phyloP scores from a whole-genome alignment of 2,888 invertebrate species.

The Limnephilus lunatus region DNA sequence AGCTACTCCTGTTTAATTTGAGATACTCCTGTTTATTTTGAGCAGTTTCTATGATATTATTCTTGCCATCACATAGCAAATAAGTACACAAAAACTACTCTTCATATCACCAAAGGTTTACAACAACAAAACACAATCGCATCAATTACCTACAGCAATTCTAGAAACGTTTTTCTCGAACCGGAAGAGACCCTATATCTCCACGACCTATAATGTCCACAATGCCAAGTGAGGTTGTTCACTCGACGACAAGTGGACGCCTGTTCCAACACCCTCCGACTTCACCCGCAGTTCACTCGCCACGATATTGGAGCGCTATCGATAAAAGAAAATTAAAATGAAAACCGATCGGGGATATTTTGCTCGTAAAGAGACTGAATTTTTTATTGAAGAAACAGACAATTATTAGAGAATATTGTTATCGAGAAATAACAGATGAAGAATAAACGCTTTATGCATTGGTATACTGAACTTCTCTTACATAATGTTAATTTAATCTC shows the following conservation, averaged over 20 bases:
- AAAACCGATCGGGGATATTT: neutral
- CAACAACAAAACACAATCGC: neutral
- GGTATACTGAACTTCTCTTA: no score
- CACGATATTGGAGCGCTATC: neutral
- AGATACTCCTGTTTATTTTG: neutral
- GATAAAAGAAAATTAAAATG: neutral
- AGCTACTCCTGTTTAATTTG: neutral
- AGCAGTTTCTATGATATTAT: no score
- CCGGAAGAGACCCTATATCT: neutral
- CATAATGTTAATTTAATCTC: no score
- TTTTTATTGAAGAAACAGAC: neutral
- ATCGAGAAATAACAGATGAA: neutral
- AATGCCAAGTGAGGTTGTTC: neutral
- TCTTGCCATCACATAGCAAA: no score
- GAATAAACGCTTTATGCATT: neutral
- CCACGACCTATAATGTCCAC: neutral
- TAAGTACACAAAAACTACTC: neutral
- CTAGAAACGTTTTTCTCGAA: neutral
- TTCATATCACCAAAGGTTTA: neutral
- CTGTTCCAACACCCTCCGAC: neutral
- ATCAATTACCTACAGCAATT: neutral
- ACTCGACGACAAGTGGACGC: slow-evolving; percentile 21
- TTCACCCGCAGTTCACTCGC: neutral
- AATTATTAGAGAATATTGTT: neutral
- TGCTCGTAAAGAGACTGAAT: neutral